A percentile compares a stretch with the other conserved stretches of the same genome.
Evolutionary conservation across 2,797 vertebrate species (phyloP).

Genomic region (Remorina albescens): DNA sequence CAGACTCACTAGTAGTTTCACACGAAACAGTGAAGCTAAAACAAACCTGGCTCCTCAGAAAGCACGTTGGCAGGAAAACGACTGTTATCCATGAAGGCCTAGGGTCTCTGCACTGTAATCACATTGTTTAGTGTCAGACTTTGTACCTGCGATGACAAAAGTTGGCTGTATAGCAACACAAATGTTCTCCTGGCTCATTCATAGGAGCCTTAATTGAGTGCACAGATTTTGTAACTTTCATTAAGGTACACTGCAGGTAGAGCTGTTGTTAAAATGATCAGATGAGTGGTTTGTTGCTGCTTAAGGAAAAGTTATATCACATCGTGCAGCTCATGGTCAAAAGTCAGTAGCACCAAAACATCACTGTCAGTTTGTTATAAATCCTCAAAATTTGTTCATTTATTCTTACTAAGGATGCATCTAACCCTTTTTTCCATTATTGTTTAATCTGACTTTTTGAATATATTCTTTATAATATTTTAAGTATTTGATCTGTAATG

Average conservation of each 20-base stretch:
- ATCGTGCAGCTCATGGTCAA: not conserved
- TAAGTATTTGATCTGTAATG: not conserved
- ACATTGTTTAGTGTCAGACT: not conserved
- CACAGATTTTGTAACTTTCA: not conserved
- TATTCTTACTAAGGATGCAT: not conserved
- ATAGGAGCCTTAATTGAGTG: not conserved
- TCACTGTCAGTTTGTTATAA: not conserved
- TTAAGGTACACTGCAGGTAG: not conserved
- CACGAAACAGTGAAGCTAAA: slow-evolving; percentile 21
- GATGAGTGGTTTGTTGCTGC: not conserved
- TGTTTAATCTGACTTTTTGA: not conserved
- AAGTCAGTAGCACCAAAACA: not conserved
- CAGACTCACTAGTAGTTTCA: slow-evolving; percentile 21
- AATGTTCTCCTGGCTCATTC: not conserved
- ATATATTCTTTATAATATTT: not conserved
- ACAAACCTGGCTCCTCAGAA: slow-evolving; percentile 15
- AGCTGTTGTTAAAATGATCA: not conserved
- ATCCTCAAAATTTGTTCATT: not conserved
- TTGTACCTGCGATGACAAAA: not conserved
- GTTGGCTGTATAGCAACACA: not conserved
- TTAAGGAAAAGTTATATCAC: not conserved
- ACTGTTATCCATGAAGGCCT: slow-evolving; percentile 7
- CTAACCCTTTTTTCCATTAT: not conserved
- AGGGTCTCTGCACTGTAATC: slow-evolving; percentile 12
- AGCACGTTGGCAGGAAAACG: slow-evolving; percentile 2